phyloP scores from a whole-genome alignment of 2,888 invertebrate species.

The Suillia variegata region DNA sequence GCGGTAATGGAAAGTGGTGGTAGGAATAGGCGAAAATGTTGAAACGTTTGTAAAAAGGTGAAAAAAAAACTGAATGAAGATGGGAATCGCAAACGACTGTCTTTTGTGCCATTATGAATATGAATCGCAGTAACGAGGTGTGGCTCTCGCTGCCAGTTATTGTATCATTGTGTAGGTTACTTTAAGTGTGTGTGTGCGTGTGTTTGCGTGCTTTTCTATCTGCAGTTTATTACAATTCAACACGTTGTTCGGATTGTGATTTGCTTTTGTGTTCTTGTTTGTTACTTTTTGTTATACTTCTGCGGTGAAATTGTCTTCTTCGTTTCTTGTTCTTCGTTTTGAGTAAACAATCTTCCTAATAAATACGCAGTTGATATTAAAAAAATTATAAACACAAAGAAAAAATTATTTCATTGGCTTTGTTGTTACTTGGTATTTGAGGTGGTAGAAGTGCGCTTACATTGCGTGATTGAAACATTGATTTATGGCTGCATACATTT shows the following conservation, averaged over 20 bases:
- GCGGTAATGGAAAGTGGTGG: neutral
- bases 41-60: neutral
- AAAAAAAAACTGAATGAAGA: neutral
- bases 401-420: too few relatives aligned
- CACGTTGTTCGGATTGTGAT: neutral
- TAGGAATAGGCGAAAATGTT: neutral
- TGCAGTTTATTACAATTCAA: constrained; percentile 1
- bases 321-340: too few relatives aligned
- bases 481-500: too few relatives aligned
- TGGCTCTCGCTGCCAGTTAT: too few relatives aligned
- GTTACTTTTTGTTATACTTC: neutral
- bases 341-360: too few relatives aligned
- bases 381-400: too few relatives aligned
- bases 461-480: too few relatives aligned
- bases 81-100: neutral
- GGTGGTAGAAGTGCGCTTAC: too few relatives aligned
- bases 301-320: too few relatives aligned
- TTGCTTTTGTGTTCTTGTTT: neutral
- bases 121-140: neutral
- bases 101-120: neutral
- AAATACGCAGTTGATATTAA: too few relatives aligned
- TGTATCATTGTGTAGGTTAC: too few relatives aligned
- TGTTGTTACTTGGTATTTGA: too few relatives aligned
- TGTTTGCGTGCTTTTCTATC: neutral
- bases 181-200: neutral